Conservation (phyloP, 1,140 invertebrate genomes). For the Drosophila baimaii region DNA sequence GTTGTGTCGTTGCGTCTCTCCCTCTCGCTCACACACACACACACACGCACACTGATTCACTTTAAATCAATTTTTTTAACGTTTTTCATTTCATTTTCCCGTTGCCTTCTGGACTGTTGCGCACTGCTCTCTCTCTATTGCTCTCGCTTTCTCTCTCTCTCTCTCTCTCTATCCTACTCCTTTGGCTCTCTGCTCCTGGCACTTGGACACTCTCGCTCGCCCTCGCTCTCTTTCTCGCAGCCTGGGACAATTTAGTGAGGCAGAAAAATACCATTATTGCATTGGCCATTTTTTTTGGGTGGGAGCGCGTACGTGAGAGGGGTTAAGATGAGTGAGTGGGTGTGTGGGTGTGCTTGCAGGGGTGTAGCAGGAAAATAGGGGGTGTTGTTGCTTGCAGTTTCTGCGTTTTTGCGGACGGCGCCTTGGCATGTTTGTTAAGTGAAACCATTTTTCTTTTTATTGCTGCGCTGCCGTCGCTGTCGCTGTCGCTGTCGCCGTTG, state of each 20-base stretch:
- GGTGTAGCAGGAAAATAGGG: conserved; percentile 1
- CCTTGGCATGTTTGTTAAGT: conserved; percentile 80
- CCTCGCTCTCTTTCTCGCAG: conserved; percentile 27
- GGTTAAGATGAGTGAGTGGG: not conserved
- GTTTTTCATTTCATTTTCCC: conserved; percentile 82
- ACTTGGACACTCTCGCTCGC: conserved; percentile 10
- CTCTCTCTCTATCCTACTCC: conserved; percentile 13
- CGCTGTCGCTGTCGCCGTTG: conserved; percentile 16
- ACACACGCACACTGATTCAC: conserved; percentile 67
- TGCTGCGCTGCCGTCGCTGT: conserved; percentile 32
- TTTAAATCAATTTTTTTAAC: conserved; percentile 82
- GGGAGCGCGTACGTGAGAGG: not conserved
- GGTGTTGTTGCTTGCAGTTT: conserved; percentile 10
- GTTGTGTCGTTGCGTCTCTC: too few species aligned
- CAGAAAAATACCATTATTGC: conserved; percentile 81
- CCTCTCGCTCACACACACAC: conserved; percentile 17
- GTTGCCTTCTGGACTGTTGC: conserved; percentile 54
- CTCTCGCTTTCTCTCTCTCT: conserved; percentile 3
- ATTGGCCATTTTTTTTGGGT: conserved; percentile 40
- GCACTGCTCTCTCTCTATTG: conserved; percentile 45
- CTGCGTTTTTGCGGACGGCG: conserved; percentile 52
- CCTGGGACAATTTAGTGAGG: conserved; percentile 47
- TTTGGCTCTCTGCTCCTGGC: conserved; percentile 15
- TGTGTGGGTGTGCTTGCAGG: conserved; percentile 7
- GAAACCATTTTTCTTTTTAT: conserved; percentile 83